phyloP scores from a whole-genome alignment of 2,797 vertebrate species.

The Arnoldichthys spilopterus region DNA sequence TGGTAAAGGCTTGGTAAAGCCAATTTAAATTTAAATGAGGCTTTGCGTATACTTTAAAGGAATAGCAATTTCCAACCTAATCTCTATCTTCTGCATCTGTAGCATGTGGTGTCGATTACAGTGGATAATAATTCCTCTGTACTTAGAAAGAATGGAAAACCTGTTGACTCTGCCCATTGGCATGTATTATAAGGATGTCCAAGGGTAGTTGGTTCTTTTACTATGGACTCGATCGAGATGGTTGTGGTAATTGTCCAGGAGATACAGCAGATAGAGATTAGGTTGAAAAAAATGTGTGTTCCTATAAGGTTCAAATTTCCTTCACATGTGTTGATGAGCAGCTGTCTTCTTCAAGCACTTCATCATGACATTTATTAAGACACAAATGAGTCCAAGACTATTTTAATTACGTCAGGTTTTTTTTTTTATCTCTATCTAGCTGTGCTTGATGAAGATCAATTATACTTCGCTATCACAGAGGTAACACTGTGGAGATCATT shows the following conservation, averaged over 20 bases:
- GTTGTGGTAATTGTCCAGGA: background rate
- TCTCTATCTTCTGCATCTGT: constrained; percentile 2
- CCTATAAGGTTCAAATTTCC: background rate
- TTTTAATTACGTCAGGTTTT: constrained; percentile 37
- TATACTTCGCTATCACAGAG: constrained; percentile 44
- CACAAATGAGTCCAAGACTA: constrained; percentile 26
- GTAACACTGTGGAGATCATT: constrained; percentile 40
- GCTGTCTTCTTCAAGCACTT: constrained; percentile 12
- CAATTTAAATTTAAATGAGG: constrained; percentile 28
- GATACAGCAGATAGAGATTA: too few species aligned
- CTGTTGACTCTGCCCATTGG: background rate
- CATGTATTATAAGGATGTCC: background rate
- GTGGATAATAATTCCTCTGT: background rate
- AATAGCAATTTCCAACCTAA: background rate
- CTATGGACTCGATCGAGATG: background rate
- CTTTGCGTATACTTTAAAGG: constrained; percentile 4
- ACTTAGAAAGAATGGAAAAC: background rate
- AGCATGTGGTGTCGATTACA: background rate
- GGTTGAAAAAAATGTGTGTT: too few species aligned
- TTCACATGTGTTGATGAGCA: constrained; percentile 26
- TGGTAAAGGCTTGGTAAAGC: background rate
- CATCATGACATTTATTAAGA: constrained; percentile 20
- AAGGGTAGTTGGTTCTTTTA: background rate
- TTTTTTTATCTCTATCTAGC: constrained; percentile 27
- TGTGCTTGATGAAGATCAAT: constrained; percentile 46